Evolutionary conservation across 2,888 invertebrate genomes (phyloP).

Genomic region (Aleiodes alternator): DNA sequence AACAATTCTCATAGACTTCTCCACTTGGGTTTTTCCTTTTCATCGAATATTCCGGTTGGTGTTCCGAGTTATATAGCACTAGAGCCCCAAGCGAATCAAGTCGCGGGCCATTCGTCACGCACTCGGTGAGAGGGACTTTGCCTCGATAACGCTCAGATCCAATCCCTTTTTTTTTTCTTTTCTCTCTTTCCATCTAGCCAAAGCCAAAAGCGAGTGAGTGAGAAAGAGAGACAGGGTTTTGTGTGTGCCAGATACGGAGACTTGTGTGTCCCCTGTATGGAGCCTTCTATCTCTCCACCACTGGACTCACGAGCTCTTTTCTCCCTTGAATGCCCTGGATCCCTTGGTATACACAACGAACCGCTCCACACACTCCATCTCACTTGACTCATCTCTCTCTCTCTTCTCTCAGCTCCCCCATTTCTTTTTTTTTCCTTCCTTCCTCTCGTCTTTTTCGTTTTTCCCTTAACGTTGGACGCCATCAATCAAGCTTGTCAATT

Average conservation of each 20-base stretch:
- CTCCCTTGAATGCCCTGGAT: slow-evolving; percentile 55
- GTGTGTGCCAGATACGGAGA: slow-evolving; percentile 57
- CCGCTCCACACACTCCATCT: slow-evolving; percentile 64
- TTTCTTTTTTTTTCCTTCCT: slow-evolving; percentile 1
- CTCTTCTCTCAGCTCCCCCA: slow-evolving; percentile 51
- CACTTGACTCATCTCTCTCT: slow-evolving; percentile 64
- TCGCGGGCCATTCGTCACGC: slow-evolving; percentile 74
- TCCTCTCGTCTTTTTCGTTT: slow-evolving; percentile 32
- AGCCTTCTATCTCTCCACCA: slow-evolving; percentile 39
- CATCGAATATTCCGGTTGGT: slow-evolving; percentile 67
- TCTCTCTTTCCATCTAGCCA: slow-evolving; percentile 37
- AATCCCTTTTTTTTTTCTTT: slow-evolving; percentile 49
- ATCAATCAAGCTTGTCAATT: slow-evolving; percentile 79
- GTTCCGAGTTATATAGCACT: slow-evolving; percentile 45
- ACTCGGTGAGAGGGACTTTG: slow-evolving; percentile 71
- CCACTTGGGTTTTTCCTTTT: slow-evolving; percentile 41
- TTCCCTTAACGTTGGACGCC: slow-evolving; percentile 67
- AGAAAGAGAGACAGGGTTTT: slow-evolving; percentile 31
- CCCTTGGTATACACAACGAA: slow-evolving; percentile 42
- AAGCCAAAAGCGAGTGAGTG: background rate
- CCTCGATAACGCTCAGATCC: slow-evolving; percentile 68
- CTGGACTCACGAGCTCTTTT: slow-evolving; percentile 63
- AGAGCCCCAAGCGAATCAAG: slow-evolving; percentile 65
- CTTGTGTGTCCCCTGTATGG: slow-evolving; percentile 47
- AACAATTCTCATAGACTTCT: slow-evolving; percentile 18